Evolutionary conservation across 1,140 invertebrate species (phyloP).

Genomic region (Caenorhabditis latens): DNA sequence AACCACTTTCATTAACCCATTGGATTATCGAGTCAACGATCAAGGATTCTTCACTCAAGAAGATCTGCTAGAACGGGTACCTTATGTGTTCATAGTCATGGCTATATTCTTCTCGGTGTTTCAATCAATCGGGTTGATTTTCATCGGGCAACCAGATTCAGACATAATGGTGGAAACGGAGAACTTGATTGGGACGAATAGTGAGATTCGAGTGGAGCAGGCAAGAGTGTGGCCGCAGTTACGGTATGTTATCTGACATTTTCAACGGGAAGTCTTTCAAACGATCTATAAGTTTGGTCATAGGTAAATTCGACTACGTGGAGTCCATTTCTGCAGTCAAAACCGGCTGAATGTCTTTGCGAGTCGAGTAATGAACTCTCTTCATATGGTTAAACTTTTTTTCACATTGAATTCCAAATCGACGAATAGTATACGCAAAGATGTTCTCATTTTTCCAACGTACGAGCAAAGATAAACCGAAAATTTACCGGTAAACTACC

Average conservation of each 20-base stretch:
- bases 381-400: background rate
- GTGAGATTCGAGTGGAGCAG: constrained; percentile 49
- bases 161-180: constrained; percentile 51
- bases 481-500: no score
- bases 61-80: constrained; percentile 65
- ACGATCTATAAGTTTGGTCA: no score
- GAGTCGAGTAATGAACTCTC: no score
- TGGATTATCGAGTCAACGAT: constrained; percentile 61
- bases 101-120: constrained; percentile 60
- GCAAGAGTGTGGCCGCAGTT: constrained; percentile 42
- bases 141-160: constrained; percentile 51
- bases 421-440: no score
- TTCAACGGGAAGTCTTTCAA: background rate
- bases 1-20: constrained; percentile 65
- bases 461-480: no score
- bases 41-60: constrained; percentile 67
- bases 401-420: background rate
- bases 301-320: no score
- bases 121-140: constrained; percentile 64
- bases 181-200: constrained; percentile 53
- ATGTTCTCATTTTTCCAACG: no score
- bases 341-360: no score
- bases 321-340: no score
- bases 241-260: background rate
- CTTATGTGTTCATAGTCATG: constrained; percentile 65